phyloP scores from a whole-genome alignment of 2,888 invertebrate genomes.

The Timema cristinae region DNA sequence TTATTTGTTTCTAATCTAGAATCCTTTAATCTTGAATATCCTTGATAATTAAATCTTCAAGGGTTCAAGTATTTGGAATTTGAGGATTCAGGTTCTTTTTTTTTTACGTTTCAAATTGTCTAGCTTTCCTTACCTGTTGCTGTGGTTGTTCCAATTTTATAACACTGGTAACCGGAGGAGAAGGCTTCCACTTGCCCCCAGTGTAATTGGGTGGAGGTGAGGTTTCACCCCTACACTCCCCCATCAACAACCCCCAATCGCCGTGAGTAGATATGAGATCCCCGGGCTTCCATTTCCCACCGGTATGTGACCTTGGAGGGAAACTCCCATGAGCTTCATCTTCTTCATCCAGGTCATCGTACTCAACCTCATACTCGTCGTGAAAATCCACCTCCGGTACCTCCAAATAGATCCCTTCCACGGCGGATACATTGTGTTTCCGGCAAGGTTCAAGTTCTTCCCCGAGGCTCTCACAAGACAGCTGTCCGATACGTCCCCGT shows the following conservation, averaged over 20 bases:
- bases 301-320: conserved; percentile 56
- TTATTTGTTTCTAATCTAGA: too few relatives aligned
- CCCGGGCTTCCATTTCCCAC: conserved; percentile 72
- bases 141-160: not conserved
- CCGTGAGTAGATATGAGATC: conserved; percentile 36
- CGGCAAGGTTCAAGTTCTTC: not conserved
- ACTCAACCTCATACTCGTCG: conserved; percentile 21
- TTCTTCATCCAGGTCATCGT: conserved; percentile 18
- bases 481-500: conserved; percentile 7
- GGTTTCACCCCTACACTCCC: conserved; percentile 14
- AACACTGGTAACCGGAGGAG: conserved; percentile 30
- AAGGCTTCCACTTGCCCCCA: conserved; percentile 63
- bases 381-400: conserved; percentile 18
- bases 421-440: not conserved
- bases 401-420: conserved; percentile 2
- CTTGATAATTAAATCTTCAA: too few relatives aligned
- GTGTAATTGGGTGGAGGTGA: conserved; percentile 53
- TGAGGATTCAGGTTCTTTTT: too few relatives aligned
- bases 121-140: not conserved
- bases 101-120: too few relatives aligned
- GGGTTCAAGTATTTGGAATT: too few relatives aligned
- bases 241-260: conserved; percentile 24
- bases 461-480: conserved; percentile 1
- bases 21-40: too few relatives aligned
- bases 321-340: conserved; percentile 36